phyloP scores from a whole-genome alignment of 2,797 vertebrate genomes.

The Notolepis coatsorum region DNA sequence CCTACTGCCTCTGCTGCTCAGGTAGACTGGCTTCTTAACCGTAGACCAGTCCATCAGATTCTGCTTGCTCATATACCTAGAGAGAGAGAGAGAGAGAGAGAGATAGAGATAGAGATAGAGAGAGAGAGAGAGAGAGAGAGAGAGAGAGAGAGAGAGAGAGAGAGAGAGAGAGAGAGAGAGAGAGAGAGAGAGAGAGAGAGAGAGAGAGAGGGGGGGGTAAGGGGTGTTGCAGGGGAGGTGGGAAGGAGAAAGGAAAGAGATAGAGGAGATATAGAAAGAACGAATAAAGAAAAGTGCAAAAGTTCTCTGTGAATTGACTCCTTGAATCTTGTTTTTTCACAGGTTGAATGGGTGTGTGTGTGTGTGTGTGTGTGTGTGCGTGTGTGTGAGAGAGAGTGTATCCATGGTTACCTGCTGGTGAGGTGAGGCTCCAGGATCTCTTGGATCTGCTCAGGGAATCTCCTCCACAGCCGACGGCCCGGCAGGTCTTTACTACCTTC shows the following conservation, averaged over 20 bases:
- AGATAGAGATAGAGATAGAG: neutral
- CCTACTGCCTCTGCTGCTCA: conserved; percentile 91
- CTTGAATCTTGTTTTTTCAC: too few species aligned
- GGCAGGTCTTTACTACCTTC: conserved; percentile 87
- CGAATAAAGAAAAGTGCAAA: too few species aligned
- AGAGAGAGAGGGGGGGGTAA: neutral
- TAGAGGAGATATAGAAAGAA: too few species aligned
- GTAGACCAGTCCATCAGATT: conserved; percentile 94
- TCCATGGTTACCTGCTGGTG: conserved; percentile 87
- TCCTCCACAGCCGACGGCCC: conserved; percentile 93
- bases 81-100: neutral
- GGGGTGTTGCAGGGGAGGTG: neutral
- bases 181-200: neutral
- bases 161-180: neutral
- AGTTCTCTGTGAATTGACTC: too few species aligned
- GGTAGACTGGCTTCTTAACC: conserved; percentile 94
- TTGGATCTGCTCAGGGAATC: conserved; percentile 96
- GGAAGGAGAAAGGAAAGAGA: neutral
- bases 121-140: neutral
- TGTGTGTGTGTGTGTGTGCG: neutral
- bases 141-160: neutral
- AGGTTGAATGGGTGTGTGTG: too few species aligned
- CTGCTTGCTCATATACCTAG: conserved; percentile 97
- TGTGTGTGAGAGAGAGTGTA: neutral
- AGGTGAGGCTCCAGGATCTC: conserved; percentile 98